These are phyloP conservation scores for Talpa occidentalis DNA, from an alignment of 2,113 vertebrate genomes.

Conservation along the genomic window DNA sequence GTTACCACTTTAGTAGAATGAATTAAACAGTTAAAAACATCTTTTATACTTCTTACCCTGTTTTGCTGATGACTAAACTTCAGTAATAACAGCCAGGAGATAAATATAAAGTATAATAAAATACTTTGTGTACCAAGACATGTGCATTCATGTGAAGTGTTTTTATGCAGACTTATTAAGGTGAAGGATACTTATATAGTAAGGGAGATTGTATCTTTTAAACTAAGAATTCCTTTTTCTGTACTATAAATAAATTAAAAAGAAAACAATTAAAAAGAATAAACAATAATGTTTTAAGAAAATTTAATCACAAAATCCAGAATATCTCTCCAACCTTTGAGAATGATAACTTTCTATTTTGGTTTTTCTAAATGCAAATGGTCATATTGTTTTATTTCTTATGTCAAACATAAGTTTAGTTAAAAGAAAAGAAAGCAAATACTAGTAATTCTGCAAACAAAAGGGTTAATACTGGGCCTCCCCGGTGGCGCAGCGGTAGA, in stretches of 20 bases:
- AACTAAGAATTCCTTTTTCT: constrained; percentile 32
- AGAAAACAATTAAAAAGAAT: not conserved
- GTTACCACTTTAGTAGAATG: constrained; percentile 23
- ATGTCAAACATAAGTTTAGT: not conserved
- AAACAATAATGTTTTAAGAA: not conserved
- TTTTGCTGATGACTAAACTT: constrained; percentile 43
- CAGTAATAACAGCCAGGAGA: not conserved
- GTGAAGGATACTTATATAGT: not conserved
- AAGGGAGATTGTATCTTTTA: constrained; percentile 37
- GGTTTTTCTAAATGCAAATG: constrained; percentile 31
- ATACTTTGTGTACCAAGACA: not conserved
- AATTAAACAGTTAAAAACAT: constrained; percentile 30
- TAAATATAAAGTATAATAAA: constrained; percentile 38
- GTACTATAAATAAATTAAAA: not conserved
- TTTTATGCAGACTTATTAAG: constrained; percentile 9
- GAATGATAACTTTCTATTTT: constrained; percentile 9
- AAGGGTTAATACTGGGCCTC: constrained; percentile 20
- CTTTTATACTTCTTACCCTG: constrained; percentile 23
- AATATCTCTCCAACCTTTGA: constrained; percentile 6
- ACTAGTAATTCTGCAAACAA: not conserved
- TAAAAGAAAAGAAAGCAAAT: constrained; percentile 22
- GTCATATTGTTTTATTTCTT: not conserved
- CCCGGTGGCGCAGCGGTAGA: no score
- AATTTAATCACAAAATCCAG: not conserved
- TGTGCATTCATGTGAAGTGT: not conserved